Percentiles rank a stretch among this genome's conserved stretches.
Conservation (phyloP, 2,888 invertebrate species). For the Laothoe populi region DNA sequence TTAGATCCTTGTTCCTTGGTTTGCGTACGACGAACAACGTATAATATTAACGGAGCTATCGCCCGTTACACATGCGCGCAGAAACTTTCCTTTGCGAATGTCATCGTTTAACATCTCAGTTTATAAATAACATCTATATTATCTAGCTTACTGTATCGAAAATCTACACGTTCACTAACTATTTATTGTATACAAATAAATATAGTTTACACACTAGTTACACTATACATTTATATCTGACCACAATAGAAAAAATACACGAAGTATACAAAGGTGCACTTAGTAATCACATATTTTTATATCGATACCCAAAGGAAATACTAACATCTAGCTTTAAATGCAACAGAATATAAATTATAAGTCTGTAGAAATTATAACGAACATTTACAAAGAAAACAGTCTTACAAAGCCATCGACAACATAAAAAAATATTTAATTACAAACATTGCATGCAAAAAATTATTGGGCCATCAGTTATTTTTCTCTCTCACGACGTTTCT, state of each 20-base stretch:
- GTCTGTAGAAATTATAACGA: constrained; percentile 9
- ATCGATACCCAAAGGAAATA: constrained; percentile 6
- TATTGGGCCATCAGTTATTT: not conserved
- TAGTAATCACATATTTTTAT: constrained; percentile 20
- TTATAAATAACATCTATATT: constrained; percentile 23
- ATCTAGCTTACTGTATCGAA: constrained; percentile 14
- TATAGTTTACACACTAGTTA: constrained; percentile 5
- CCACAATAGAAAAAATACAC: constrained; percentile 22
- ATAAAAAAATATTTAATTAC: not conserved
- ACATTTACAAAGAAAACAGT: constrained; percentile 13
- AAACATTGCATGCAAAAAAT: constrained; percentile 5
- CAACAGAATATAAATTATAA: constrained; percentile 12
- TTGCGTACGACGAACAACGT: constrained; percentile 7
- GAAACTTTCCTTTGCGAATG: not conserved
- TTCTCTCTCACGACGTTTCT: not conserved
- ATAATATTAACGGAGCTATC: not conserved
- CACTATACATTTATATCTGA: constrained; percentile 10
- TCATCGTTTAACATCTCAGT: constrained; percentile 13
- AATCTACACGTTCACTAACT: not conserved
- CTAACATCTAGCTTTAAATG: constrained; percentile 19
- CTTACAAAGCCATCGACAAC: constrained; percentile 5
- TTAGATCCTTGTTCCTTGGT: no score
- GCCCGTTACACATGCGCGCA: not conserved
- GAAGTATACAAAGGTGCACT: constrained; percentile 24
- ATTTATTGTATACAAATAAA: constrained; percentile 23